These are phyloP conservation scores for Connochaetes taurinus DNA, from an alignment of 2,113 vertebrate species.

Conservation along the genomic window DNA sequence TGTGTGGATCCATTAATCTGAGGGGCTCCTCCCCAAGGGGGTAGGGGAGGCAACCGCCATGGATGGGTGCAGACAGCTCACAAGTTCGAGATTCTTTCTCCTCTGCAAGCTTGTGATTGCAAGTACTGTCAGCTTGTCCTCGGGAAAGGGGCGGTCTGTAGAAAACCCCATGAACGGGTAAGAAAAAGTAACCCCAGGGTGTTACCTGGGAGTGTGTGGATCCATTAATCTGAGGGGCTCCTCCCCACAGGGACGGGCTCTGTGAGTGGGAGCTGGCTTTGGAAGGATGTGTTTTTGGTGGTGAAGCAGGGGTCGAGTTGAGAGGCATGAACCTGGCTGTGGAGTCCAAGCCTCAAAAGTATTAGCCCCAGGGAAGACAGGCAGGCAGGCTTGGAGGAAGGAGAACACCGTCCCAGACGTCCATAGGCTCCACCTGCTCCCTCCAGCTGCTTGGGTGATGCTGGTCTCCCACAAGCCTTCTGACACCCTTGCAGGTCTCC, in stretches of 20 bases:
- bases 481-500: no score
- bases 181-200: not conserved
- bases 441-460: rapidly evolving
- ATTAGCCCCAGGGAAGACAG: not conserved
- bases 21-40: not conserved
- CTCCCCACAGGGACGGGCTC: rapidly evolving
- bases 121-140: not conserved
- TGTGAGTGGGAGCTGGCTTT: not conserved
- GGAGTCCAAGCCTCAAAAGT: no score
- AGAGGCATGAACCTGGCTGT: not conserved
- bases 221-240: not conserved
- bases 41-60: rapidly evolving
- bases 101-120: not conserved
- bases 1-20: not conserved
- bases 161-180: not conserved
- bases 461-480: not conserved
- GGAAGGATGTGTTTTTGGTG: not conserved
- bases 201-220: not conserved
- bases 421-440: rapidly evolving
- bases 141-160: not conserved
- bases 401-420: not conserved
- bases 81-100: not conserved
- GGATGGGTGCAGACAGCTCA: not conserved
- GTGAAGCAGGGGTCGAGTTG: rapidly evolving
- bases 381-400: not conserved